Percentiles rank a stretch among this genome's conserved stretches.
Conservation (phyloP, 2,113 vertebrate genomes). For the Turnix velox region DNA sequence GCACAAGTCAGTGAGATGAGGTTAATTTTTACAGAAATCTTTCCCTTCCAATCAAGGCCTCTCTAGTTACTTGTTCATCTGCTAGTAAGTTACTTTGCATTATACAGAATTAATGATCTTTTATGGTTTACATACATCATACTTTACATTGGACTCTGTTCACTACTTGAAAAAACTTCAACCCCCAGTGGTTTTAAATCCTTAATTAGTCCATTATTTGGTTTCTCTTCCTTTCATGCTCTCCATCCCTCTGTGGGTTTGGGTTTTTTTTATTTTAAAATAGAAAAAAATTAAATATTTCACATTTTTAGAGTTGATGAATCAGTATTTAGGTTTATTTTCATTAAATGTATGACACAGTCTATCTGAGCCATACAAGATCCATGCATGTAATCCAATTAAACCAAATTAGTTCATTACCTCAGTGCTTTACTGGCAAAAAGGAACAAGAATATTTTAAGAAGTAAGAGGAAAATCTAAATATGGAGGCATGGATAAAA, state of each 20-base stretch:
- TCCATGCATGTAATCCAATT: not conserved
- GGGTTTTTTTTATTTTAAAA: not conserved
- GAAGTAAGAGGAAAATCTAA: not conserved
- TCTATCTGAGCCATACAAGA: not conserved
- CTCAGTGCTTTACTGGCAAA: not conserved
- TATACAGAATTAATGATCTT: not conserved
- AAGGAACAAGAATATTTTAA: not conserved
- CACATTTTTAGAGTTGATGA: not conserved
- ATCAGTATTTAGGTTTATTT: not conserved
- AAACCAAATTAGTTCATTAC: not conserved
- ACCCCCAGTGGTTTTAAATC: not conserved
- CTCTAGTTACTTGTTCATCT: not conserved
- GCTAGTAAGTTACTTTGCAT: not conserved
- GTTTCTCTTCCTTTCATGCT: not conserved
- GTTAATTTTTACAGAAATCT: constrained; percentile 10
- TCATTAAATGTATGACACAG: not conserved
- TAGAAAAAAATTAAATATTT: not conserved
- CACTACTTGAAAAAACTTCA: not conserved
- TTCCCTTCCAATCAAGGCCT: not conserved
- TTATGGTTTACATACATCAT: not conserved
- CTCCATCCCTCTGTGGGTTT: not conserved
- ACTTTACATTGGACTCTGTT: not conserved
- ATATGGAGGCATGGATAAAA: not conserved
- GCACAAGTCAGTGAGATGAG: not conserved
- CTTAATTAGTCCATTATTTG: not conserved